Evolutionary conservation across 2,113 vertebrate species (phyloP), one percentile per base, ranked within the genome.

Genomic region (Austrofundulus limnaeus): DNA sequence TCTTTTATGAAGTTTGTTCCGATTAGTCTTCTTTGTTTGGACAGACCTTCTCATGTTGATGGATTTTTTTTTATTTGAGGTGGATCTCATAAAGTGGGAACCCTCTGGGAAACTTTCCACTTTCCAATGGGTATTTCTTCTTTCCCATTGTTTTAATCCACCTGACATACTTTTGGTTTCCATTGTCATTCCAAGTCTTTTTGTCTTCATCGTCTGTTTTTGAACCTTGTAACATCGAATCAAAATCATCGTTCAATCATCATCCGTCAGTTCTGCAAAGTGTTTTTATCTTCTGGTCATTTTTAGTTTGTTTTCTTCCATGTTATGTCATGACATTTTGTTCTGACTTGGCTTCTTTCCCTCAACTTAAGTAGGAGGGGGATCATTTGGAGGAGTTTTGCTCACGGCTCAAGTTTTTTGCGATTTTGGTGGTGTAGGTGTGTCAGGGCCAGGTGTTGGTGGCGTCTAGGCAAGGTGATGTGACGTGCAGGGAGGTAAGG

Each of bases 321-420:
- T 85, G 76, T 85, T 86, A 75, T 75, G 63, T 84, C 87, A 89
- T 89, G 78, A 80, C 85, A 80, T 92, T 90, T 78, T 83, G 69
- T 89, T 91, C 88, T 85, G 87, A 90, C 87, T 87, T 87, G 88
- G 88, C 88, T 86, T 90, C 88, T 88, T 85, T 90, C 84, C 86
- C 85, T 89, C 86, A 84, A 80, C 85, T 81, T 78, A 84, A 84
- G 79, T 84, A 85, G 79, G 86, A 83, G 86, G 82, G 72, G 73
- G 72, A 73, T 78, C 80, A 82, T 84, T 72, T 82, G 85, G 84
- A 86, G 70, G 73, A 86, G 77, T 85, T 87, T 83, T 78, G 80
- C 83, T 86, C 83, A 80, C 63, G 70, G 67, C 75, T 47, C 85
- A 72, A 78, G 81, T 86, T 84, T 79, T 28, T 85, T 83, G 81